Evolutionary conservation across 2,888 invertebrate genomes (phyloP), one percentile per base, ranked within the genome.

Genomic region (Drymonia ruficornis): DNA sequence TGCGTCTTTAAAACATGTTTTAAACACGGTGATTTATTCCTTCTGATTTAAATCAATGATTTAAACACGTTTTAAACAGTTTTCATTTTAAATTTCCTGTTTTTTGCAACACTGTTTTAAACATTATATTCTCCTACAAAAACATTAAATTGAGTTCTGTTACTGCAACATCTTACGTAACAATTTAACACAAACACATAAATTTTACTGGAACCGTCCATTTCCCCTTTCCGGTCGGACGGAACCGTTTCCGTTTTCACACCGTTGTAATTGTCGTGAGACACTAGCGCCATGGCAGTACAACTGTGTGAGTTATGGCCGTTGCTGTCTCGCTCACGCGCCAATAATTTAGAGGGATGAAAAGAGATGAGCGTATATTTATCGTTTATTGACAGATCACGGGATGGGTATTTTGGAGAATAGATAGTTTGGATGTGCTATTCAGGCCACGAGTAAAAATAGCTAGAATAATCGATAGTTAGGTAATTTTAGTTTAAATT

Each of bases 181-280:
- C 58, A 61, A 53, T 63, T 67, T 64, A 61, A 71, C 53, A 45
- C 55, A 79, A 69, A 74, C 68, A 61, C 71, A 79, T 80, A 76
- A 80, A 79, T 79, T 61, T 62, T 46, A 38, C 23, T 28, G 47
- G 48, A 51, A 47, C 55, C 55, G 53, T 61, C 56, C 58, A 59
- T 61, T 69, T 73, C 72, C 84, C 76, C 68, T 74, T 76, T 43
- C 28, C 45, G 4, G 61, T 59, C 72, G 61, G 65, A 63, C 79
- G 82, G 86, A 86, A 81, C 80, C 78, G 74, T 81, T 85, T 90
- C 91, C 91, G 89, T 76, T 86, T 85, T 81, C 78, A 84, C 86
- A 82, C 78, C 67, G 61, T 73, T 74, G 79, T 85, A 86, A 89
- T 87, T 83, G 80, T 77, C 87, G 89, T 89, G 90, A 79, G 89